Evolutionary conservation across 2,888 invertebrate genomes (phyloP).

Genomic region (Drosophila neoperkinsi): DNA sequence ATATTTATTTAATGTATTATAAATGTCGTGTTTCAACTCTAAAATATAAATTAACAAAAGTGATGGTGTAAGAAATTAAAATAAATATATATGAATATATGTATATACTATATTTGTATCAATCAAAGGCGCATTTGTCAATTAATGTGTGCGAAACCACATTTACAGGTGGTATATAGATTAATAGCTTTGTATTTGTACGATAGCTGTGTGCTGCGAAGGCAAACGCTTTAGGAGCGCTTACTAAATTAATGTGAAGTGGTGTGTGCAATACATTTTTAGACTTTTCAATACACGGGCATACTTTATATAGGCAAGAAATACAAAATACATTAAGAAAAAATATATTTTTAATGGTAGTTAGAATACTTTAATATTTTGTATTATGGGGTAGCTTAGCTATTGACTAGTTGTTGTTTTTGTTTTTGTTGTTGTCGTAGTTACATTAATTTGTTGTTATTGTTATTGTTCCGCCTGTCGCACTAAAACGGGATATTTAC

Average conservation of each 20-base stretch:
- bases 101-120: neutral
- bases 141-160: slow-evolving; percentile 7
- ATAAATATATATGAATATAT: neutral
- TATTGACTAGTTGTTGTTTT: slow-evolving; percentile 28
- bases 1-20: neutral
- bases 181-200: neutral
- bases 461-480: slow-evolving; percentile 85
- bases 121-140: too few relatives aligned
- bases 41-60: neutral
- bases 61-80: neutral
- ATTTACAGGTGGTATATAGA: slow-evolving; percentile 18
- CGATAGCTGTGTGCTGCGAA: neutral
- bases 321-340: slow-evolving; percentile 40
- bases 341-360: neutral
- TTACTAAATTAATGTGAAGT: slow-evolving; percentile 11
- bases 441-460: slow-evolving; percentile 50
- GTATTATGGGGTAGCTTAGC: slow-evolving; percentile 8
- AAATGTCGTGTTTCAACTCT: neutral
- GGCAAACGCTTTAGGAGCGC: slow-evolving; percentile 26
- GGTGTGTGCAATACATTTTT: neutral
- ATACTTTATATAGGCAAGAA: slow-evolving; percentile 25
- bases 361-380: slow-evolving; percentile 1
- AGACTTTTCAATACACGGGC: slow-evolving; percentile 8
- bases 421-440: slow-evolving; percentile 30
- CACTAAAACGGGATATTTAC: slow-evolving; percentile 92